A percentile compares a stretch with the other conserved stretches of the same genome.
Conservation (phyloP, 2,888 invertebrate species). For the Napeogenes sylphis region DNA sequence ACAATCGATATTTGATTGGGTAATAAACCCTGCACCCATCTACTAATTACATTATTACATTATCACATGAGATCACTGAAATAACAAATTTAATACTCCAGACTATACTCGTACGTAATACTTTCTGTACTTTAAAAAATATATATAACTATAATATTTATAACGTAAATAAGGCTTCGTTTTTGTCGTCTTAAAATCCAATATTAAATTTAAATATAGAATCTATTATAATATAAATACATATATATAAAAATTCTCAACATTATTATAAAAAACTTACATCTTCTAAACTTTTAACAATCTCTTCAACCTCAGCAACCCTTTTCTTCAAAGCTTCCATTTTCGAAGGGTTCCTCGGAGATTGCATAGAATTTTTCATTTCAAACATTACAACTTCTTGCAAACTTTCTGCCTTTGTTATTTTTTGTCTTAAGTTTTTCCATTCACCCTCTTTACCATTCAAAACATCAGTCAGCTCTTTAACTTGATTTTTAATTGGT, state of each 20-base stretch:
- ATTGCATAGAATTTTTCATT: conserved; percentile 72
- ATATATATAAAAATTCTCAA: neutral
- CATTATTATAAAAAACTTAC: conserved; percentile 12
- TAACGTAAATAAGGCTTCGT: too few relatives aligned
- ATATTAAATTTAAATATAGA: too few relatives aligned
- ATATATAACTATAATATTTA: too few relatives aligned
- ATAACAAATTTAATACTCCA: too few relatives aligned
- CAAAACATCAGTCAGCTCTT: conserved; percentile 72
- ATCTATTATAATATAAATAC: too few relatives aligned
- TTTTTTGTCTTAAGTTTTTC: conserved; percentile 75
- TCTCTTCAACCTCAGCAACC: conserved; percentile 79
- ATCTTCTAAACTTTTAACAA: conserved; percentile 66
- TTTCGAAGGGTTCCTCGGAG: conserved; percentile 69
- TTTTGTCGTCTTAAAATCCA: too few relatives aligned
- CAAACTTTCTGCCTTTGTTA: conserved; percentile 74
- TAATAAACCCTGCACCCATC: too few relatives aligned
- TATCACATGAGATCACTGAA: too few relatives aligned
- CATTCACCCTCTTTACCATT: conserved; percentile 73
- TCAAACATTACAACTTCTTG: conserved; percentile 73
- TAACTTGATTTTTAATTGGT: conserved; percentile 74
- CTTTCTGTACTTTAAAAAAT: too few relatives aligned
- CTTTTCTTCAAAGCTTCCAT: conserved; percentile 81
- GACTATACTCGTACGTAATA: too few relatives aligned
- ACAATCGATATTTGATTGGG: too few relatives aligned
- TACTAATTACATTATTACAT: too few relatives aligned